Conservation (phyloP, 2,888 invertebrate species). For the Blera fallax region DNA sequence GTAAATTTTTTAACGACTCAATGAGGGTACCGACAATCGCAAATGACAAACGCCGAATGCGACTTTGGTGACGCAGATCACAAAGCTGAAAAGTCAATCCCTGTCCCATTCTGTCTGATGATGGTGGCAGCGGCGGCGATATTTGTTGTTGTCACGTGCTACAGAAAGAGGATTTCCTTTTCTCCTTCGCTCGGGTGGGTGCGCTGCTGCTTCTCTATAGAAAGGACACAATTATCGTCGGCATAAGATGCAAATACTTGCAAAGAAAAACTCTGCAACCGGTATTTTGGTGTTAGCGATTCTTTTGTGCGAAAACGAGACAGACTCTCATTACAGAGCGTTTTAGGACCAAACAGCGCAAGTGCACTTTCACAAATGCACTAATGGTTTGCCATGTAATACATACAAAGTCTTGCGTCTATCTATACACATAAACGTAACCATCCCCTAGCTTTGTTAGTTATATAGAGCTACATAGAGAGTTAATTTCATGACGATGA, state of each 20-base stretch:
- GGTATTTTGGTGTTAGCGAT: constrained; percentile 44
- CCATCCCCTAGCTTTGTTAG: constrained; percentile 49
- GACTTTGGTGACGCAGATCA: constrained; percentile 74
- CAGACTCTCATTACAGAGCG: constrained; percentile 43
- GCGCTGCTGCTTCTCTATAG: constrained; percentile 10
- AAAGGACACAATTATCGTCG: constrained; percentile 64
- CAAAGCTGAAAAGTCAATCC: constrained; percentile 78
- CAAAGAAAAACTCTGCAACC: constrained; percentile 47
- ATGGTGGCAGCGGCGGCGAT: constrained; percentile 6
- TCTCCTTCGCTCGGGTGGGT: constrained; percentile 46
- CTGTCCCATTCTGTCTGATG: constrained; percentile 75
- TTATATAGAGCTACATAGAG: constrained; percentile 56
- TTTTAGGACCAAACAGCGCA: constrained; percentile 63
- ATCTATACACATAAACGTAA: constrained; percentile 10
- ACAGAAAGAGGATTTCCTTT: constrained; percentile 44
- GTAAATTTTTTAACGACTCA: constrained; percentile 45
- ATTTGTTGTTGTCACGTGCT: constrained; percentile 60
- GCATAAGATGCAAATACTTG: constrained; percentile 62
- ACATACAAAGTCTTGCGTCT: constrained; percentile 9
- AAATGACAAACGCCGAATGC: constrained; percentile 66
- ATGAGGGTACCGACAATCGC: constrained; percentile 59
- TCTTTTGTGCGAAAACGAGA: constrained; percentile 66
- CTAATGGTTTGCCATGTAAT: constrained; percentile 38
- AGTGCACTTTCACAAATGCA: constrained; percentile 72
- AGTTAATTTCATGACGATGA: constrained; percentile 68